Conservation (phyloP, 1,140 invertebrate genomes). For the Heliconius eleuchia region DNA sequence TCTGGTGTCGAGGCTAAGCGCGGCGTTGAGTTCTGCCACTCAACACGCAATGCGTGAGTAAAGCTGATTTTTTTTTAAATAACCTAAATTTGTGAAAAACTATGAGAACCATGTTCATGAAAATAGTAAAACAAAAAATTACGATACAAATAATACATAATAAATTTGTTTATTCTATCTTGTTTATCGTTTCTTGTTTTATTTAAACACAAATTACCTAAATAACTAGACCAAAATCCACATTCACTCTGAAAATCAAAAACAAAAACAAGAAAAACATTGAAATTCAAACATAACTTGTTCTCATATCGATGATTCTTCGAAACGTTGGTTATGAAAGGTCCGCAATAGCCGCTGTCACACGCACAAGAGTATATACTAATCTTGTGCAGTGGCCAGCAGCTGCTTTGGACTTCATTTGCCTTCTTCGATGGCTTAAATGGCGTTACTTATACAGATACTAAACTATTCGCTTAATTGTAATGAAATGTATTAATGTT, state of each 20-base stretch:
- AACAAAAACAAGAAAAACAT: background rate
- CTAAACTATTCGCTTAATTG: background rate
- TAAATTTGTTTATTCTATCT: no score
- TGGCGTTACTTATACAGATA: constrained; percentile 1
- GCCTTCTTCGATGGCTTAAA: constrained; percentile 5
- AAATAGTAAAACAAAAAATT: no score
- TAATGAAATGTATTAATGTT: background rate
- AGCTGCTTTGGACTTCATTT: constrained; percentile 91
- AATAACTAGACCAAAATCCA: background rate
- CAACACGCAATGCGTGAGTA: no score
- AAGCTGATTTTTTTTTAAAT: no score
- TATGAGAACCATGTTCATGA: no score
- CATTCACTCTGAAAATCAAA: background rate
- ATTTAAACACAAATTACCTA: background rate
- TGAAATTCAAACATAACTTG: background rate
- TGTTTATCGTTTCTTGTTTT: no score
- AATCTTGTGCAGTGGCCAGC: constrained; percentile 98
- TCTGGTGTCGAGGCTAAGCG: no score
- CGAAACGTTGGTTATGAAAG: constrained; percentile 75
- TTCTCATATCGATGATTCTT: constrained; percentile 27
- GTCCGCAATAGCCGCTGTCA: constrained; percentile 97
- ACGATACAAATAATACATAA: no score
- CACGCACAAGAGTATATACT: constrained; percentile 97
- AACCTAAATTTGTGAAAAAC: no score
- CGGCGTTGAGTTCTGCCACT: no score